Evolutionary conservation across 2,888 invertebrate genomes (phyloP), one percentile per base, ranked within the genome.

Genomic region (Nephrotoma flavescens): DNA sequence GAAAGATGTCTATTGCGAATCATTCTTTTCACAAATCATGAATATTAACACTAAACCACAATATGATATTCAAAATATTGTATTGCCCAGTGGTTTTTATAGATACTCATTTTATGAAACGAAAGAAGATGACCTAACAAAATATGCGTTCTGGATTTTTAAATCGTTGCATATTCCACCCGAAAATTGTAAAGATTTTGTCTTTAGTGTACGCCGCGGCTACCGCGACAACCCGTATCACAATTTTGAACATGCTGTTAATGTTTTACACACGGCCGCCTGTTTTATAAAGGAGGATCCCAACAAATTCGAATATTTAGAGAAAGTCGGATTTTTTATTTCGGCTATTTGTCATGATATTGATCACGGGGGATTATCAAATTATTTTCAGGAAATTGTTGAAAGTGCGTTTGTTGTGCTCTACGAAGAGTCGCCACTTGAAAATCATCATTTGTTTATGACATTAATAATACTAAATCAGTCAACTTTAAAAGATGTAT

Each of bases 241-340:
- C 88, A 94, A 94, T 89, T 93, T 93, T 1, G 93, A 94, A 86
- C 94, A 95, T 88, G 94, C 94, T 0, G 94, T 94, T 89, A 93
- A 92, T 86, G 94, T 94, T 86, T 92, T 93, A 0, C 94, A 95
- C 89, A 94, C 94, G 85, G 93, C 94, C 93, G 94, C 91, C 88
- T 90, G 93, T 87, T 93, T 94, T 45, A 89, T 94, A 31, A 89
- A 89, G 41, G 92, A 91, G 87, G 94, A 94, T 88, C 87, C 88
- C 6, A 5, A 6, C 15, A 15, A 57, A 57, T 57, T 57, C 15
- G 2, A 15, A 19, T 6, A 15, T 9, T 31, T 44, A 19, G 41
- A 86, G 42, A 31, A 86, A 86, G 7, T 41, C 0, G 42, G 31
- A 5, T 83, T 41, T 71, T 83, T 87, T 19, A 87, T 89, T 89